Conservation (phyloP, 2,113 vertebrate genomes). For the Sporophila hypoxantha region DNA sequence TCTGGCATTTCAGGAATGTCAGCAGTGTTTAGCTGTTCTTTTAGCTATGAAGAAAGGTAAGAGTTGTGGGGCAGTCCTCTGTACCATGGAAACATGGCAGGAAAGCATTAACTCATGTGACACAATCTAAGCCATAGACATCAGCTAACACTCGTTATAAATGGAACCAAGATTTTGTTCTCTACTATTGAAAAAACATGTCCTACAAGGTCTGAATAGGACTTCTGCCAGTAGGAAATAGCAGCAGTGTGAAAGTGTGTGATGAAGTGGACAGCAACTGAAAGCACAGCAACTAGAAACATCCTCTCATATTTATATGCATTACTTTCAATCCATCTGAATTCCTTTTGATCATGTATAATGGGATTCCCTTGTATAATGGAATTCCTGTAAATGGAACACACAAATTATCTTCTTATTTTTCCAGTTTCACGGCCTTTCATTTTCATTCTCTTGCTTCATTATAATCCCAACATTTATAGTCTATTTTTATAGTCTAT, state of each 20-base stretch:
- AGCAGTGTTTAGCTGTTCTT: neutral
- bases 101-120: neutral
- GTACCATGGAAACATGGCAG: neutral
- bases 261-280: neutral
- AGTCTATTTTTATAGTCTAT: neutral
- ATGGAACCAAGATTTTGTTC: neutral
- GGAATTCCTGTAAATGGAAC: neutral
- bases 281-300: neutral
- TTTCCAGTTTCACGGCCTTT: neutral
- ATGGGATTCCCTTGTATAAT: neutral
- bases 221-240: neutral
- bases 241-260: neutral
- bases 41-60: neutral
- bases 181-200: neutral
- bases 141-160: neutral
- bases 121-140: neutral
- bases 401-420: neutral
- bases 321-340: neutral
- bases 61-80: neutral
- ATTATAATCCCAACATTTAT: neutral
- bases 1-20: neutral
- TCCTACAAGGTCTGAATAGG: neutral
- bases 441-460: neutral
- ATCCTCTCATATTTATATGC: neutral
- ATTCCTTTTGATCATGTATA: neutral